Evolutionary conservation across 1,140 invertebrate species (phyloP).

Genomic region (Semibalanus balanoides): DNA sequence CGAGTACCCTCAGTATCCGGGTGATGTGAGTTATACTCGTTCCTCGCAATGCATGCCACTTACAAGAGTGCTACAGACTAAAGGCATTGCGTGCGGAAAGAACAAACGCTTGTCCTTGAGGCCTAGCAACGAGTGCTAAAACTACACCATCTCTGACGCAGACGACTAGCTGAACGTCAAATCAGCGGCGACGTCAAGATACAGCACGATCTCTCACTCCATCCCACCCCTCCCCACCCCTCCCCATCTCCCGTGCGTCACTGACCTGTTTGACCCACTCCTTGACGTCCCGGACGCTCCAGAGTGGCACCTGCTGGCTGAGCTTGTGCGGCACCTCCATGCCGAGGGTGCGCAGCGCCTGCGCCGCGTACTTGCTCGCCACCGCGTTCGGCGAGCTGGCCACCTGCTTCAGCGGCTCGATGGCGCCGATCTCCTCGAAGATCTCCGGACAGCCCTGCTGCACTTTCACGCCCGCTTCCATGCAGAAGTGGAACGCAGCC

Average conservation of each 20-base stretch:
- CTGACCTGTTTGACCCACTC: constrained; percentile 83
- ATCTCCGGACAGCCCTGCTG: constrained; percentile 88
- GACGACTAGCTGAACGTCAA: too few species aligned
- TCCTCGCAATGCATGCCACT: too few species aligned
- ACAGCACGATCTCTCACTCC: too few species aligned
- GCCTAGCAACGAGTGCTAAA: too few species aligned
- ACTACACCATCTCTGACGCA: too few species aligned
- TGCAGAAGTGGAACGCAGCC: constrained; percentile 97
- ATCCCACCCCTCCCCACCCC: neutral
- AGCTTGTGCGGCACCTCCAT: constrained; percentile 94
- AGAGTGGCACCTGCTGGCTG: constrained; percentile 93
- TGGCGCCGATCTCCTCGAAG: constrained; percentile 86
- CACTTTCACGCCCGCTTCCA: constrained; percentile 97
- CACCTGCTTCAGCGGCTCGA: constrained; percentile 88
- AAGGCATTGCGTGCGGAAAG: too few species aligned
- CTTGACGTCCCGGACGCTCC: constrained; percentile 88
- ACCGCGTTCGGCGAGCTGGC: constrained; percentile 96
- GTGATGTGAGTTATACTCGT: too few species aligned
- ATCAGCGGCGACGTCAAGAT: too few species aligned
- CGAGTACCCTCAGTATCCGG: too few species aligned
- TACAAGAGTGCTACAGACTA: too few species aligned
- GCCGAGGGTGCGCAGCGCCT: constrained; percentile 85
- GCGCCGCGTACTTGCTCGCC: constrained; percentile 91
- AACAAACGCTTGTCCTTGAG: too few species aligned
- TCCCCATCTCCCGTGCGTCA: constrained; percentile 17